Percentiles rank a stretch among this genome's conserved stretches.
Conservation (phyloP, 2,888 invertebrate genomes). For the Caenorhabditis imperialis region DNA sequence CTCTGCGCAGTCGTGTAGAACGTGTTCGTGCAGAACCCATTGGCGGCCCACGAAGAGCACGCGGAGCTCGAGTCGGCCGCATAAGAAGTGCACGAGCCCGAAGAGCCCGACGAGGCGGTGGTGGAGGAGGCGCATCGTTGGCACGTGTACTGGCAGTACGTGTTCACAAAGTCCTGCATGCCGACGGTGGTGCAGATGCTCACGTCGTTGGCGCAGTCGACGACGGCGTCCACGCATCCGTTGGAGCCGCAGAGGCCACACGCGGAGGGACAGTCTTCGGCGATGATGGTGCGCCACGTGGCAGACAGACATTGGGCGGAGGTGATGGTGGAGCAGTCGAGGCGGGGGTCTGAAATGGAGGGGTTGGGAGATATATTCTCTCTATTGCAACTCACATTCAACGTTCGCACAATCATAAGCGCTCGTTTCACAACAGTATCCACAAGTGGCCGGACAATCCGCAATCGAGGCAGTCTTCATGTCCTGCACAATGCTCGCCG, state of each 20-base stretch:
- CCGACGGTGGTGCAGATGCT: slow-evolving; percentile 28
- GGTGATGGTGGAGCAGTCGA: slow-evolving; percentile 43
- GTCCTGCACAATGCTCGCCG: slow-evolving; percentile 30
- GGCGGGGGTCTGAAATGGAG: slow-evolving; percentile 17
- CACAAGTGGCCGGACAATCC: slow-evolving; percentile 35
- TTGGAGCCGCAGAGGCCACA: slow-evolving; percentile 48
- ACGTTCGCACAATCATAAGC: slow-evolving; percentile 35
- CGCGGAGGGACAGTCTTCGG: slow-evolving; percentile 46
- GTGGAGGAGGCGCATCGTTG: slow-evolving; percentile 31
- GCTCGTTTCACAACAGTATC: slow-evolving; percentile 33
- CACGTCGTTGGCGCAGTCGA: slow-evolving; percentile 35
- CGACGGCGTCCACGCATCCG: no score
- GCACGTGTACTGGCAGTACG: slow-evolving; percentile 65
- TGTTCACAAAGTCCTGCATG: no score
- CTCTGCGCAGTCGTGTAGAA: slow-evolving; percentile 30
- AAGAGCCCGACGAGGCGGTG: slow-evolving; percentile 13
- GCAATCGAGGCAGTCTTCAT: slow-evolving; percentile 36
- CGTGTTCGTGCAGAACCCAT: slow-evolving; percentile 34
- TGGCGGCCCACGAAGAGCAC: slow-evolving; percentile 28
- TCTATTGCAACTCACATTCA: slow-evolving; percentile 23
- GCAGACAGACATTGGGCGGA: slow-evolving; percentile 39
- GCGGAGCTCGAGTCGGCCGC: slow-evolving; percentile 28
- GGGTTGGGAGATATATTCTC: neutral
- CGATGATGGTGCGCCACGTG: slow-evolving; percentile 50
- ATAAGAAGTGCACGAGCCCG: slow-evolving; percentile 24